Base-by-base conservation (phyloP, 2,113 vertebrate species). In the Pyrgilauda ruficollis region DNA sequence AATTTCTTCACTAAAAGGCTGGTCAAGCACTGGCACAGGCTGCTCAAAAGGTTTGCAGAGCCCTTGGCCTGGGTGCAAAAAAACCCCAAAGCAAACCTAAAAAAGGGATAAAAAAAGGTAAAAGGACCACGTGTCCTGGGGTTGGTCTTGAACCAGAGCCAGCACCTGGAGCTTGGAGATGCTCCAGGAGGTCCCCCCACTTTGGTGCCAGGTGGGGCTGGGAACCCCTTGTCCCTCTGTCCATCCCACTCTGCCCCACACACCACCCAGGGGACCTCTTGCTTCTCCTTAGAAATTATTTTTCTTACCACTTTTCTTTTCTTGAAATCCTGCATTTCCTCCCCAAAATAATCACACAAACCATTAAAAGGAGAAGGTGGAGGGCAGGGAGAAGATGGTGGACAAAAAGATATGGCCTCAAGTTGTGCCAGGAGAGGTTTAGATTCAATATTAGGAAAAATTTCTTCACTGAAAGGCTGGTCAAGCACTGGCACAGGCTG, bases 11-110 rank as follows among this genome's bases (percentile, higher is more conserved):
- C n/a, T n/a, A n/a, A n/a, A n/a, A n/a, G n/a, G n/a, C n/a, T n/a
- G n/a, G n/a, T n/a, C n/a, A n/a, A n/a, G n/a, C n/a, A n/a, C n/a
- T n/a, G n/a, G n/a, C n/a, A n/a, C n/a, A n/a, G n/a, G n/a, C n/a
- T n/a, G n/a, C n/a, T n/a, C n/a, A 84, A 96, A 97, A 93, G 72
- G 70, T 73, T 95, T 90, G 62, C 89, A 79, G 52, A 82, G 52
- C 1, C 2, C 27, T 83, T 7, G 7, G 27, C 77, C 62, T 77
- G 27, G 13, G 12, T 44, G 12, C n/a, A 46, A 63, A 58, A 56
- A 63, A 62, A 14, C 14, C 14, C 10, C 44, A 31, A 62, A 50
- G 6, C 58, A 59, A 35, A 35, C 3, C 26, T 7, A 7, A 63
- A 63, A 74, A 59, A 66, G 20, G n/a, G n/a, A 59, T 52, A 31